Conservation (phyloP, 2,888 invertebrate genomes). For the Heliconius cydno region DNA sequence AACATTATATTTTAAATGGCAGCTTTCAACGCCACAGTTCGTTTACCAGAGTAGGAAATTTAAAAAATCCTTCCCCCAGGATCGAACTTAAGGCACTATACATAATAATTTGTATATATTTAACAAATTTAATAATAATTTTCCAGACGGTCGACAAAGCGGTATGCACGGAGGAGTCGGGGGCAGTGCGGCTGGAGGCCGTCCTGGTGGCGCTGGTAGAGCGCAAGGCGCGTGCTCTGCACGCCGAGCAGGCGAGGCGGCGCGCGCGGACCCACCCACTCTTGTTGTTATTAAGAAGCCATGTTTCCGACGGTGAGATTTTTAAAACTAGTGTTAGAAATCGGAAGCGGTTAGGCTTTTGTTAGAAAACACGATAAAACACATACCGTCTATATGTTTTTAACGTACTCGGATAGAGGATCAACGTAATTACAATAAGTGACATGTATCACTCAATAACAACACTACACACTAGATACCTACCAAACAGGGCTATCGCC, state of each 20-base stretch:
- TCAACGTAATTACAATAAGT: too few relatives aligned
- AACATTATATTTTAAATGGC: too few relatives aligned
- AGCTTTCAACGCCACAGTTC: neutral
- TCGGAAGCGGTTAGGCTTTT: too few relatives aligned
- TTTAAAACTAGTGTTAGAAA: neutral
- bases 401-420: too few relatives aligned
- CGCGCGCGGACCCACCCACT: slow-evolving; percentile 69
- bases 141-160: slow-evolving; percentile 86
- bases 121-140: slow-evolving; percentile 3
- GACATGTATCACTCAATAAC: too few relatives aligned
- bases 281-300: slow-evolving; percentile 72
- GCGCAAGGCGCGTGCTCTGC: slow-evolving; percentile 83
- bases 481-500: too few relatives aligned
- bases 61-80: neutral
- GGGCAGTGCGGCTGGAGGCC: slow-evolving; percentile 87
- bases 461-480: too few relatives aligned
- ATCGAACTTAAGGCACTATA: neutral
- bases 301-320: slow-evolving; percentile 70
- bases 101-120: neutral
- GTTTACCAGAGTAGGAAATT: neutral
- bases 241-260: slow-evolving; percentile 84
- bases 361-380: too few relatives aligned
- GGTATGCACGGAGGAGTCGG: slow-evolving; percentile 87
- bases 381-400: too few relatives aligned
- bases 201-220: slow-evolving; percentile 88